Percentiles rank a stretch among this genome's conserved stretches.
Evolutionary conservation across 2,888 invertebrate genomes (phyloP).

Genomic region (Masnerella sp.): DNA sequence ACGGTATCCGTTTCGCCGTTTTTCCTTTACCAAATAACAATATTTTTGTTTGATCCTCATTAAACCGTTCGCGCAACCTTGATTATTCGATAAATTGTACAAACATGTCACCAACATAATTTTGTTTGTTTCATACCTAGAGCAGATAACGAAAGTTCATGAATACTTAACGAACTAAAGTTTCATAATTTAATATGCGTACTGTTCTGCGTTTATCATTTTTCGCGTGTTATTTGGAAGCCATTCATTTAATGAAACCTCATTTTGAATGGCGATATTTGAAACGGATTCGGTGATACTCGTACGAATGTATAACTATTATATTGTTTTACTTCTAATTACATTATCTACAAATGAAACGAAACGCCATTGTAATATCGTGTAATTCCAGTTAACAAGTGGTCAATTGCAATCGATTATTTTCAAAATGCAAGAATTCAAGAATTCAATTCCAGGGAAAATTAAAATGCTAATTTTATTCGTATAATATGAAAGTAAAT

Average conservation of each 20-base stretch:
- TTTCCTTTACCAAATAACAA: conserved; percentile 9
- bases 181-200: conserved; percentile 43
- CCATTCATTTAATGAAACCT: neutral
- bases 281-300: no score
- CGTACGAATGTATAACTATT: no score
- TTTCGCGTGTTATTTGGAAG: conserved; percentile 28
- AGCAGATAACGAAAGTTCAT: conserved; percentile 63
- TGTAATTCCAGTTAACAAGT: no score
- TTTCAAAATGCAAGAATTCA: no score
- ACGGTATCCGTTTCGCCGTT: no score
- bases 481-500: no score
- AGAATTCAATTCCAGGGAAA: no score
- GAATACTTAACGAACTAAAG: conserved; percentile 64
- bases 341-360: no score
- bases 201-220: conserved; percentile 43
- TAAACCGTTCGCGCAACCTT: conserved; percentile 34
- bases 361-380: no score
- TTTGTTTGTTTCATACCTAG: conserved; percentile 58
- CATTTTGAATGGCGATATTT: neutral
- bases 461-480: no score
- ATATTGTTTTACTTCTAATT: no score
- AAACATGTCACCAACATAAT: conserved; percentile 63
- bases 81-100: conserved; percentile 52
- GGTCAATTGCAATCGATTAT: no score
- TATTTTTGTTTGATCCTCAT: conserved; percentile 46